Conservation (phyloP, 2,888 invertebrate species). For the Zelleria hepariella region DNA sequence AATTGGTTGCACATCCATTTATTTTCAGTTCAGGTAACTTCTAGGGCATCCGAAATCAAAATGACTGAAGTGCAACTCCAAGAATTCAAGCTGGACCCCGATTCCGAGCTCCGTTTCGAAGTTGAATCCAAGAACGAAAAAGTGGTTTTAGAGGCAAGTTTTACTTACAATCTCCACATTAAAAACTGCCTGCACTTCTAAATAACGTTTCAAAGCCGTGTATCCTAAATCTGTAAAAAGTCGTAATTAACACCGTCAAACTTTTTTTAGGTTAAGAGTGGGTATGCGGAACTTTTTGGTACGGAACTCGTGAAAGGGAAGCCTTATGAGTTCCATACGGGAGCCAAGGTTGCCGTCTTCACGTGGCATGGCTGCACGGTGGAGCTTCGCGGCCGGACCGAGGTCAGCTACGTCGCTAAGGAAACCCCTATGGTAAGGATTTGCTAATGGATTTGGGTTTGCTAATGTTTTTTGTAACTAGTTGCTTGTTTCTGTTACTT, state of each 20-base stretch:
- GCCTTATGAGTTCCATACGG: conserved; percentile 88
- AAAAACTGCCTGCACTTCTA: too few species aligned
- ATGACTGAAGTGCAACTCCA: conserved; percentile 67
- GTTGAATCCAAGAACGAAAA: conserved; percentile 90
- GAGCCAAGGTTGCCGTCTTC: conserved; percentile 95
- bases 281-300: conserved; percentile 96
- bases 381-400: conserved; percentile 88
- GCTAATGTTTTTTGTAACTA: too few species aligned
- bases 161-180: too few species aligned
- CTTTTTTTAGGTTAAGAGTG: conserved; percentile 80
- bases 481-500: too few species aligned
- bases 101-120: conserved; percentile 95
- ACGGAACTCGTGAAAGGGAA: conserved; percentile 95
- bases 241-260: too few species aligned
- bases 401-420: conserved; percentile 94
- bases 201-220: too few species aligned
- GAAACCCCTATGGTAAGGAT: conserved; percentile 91
- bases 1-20: not conserved
- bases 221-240: too few species aligned
- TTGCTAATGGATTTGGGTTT: not conserved
- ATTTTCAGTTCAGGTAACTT: not conserved
- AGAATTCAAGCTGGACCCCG: conserved; percentile 88
- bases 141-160: conserved; percentile 79
- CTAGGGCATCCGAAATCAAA: conserved; percentile 12
- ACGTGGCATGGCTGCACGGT: conserved; percentile 96